Base-by-base conservation (phyloP, 1,140 invertebrate genomes). In the Apolygus lucorum region DNA sequence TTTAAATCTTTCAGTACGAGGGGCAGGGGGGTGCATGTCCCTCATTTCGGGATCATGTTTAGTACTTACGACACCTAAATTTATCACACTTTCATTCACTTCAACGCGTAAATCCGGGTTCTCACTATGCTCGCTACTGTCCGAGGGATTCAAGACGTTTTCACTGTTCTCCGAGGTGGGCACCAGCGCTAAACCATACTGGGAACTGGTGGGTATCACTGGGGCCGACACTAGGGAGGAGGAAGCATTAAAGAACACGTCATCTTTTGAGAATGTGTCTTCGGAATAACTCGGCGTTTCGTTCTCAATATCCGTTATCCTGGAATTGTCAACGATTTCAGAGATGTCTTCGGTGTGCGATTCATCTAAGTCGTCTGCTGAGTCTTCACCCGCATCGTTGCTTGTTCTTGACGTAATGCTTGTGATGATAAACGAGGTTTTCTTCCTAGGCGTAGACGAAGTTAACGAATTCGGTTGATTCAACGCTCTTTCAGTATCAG, bases 341-440 rank as follows among this genome's bases (percentile, higher is more conserved):
- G 85, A 87, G 76, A 84, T 86, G 79, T 95, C 92, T 74, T 88
- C 86, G 70, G 92, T 93, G 79, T 94, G 91, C 80, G 91, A 93
- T 84, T 95, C 92, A 80, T 95, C 92, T 77, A 95, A 83, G 84
- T 95, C 93, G 80, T 95, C 92, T 73, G 91, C 90, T 63, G 91
- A 94, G 80, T 96, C 93, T 71, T 92, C 92, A 75, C 92, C 93
- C 71, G 88, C 88, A 80, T 95, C 92, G 77, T 89, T 88, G 81
- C 87, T 90, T 77, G 87, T 84, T 68, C 88, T 85, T 75, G 87
- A 87, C 71, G 89, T 93, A 70, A 94, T 88, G 77, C 89, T 91
- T 11, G 93, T 96, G 76, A 96, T 95, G 83, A 95, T 92, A 82
- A 96, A 96, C 68, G 92, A 94, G 76, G 86, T 90, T 82, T 91